Evolutionary conservation across 1,140 invertebrate genomes (phyloP), one percentile per base, ranked within the genome.

Genomic region (Calephelis virginiensis): DNA sequence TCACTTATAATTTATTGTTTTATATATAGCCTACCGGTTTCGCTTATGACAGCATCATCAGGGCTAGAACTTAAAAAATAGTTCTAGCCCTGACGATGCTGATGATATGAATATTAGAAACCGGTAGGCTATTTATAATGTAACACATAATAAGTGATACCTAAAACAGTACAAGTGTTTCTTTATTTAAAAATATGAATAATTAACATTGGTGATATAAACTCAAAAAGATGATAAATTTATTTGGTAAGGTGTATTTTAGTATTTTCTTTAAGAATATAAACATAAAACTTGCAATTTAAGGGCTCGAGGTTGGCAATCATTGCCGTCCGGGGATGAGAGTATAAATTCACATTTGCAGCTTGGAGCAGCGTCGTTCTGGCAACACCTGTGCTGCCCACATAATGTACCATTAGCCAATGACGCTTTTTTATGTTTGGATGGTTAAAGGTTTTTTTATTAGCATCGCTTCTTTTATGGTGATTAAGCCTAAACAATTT

Each of bases 321-420:
- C 83, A 89, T 89, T 83, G 83, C 78, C 74, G 81, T 76, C 80
- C 77, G 73, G 67, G 68, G 80, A 72, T 66, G 77, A 69, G 68
- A 69, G 81, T 78, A 87, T 89, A 89, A 89, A 89, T 89, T 87
- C 83, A 80, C 84, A 85, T 85, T 89, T 86, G 85, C 80, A 83
- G 79, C 66, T 68, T 66, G 61, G 68, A 74, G 77, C 74, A 77
- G 77, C 83, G 75, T 74, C 72, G 78, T 71, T 67, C 59, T 69
- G 72, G 67, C 75, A 71, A 73, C 85, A 86, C 81, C 83, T 85
- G 82, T 71, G 79, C 71, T 71, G 69, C 67, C 77, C 72, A 78
- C 78, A 77, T 80, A 77, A 83, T 68, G 66, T 73, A 75, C 73
- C 76, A 80, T 81, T 82, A 83, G 68, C 68, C 63, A 72, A 69